A percentile compares a stretch with the other conserved stretches of the same genome.
These are phyloP conservation scores for Sminthopsis crassicaudata DNA, from an alignment of 2,113 vertebrate genomes.

Conservation along the genomic window DNA sequence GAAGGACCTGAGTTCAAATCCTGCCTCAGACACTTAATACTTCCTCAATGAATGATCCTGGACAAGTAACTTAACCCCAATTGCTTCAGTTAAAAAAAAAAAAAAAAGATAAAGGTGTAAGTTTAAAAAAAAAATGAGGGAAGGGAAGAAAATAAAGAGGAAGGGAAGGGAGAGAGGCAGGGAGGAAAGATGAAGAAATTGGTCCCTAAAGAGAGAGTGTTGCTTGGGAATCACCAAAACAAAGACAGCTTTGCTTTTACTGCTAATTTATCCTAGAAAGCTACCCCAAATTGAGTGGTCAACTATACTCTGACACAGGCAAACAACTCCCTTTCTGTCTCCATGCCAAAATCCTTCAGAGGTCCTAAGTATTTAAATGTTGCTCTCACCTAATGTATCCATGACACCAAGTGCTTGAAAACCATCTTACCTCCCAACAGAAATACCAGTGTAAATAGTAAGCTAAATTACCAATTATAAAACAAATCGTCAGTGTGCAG, in stretches of 20 bases:
- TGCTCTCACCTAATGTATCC: background rate
- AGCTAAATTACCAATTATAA: constrained; percentile 54
- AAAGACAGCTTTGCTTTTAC: constrained; percentile 28
- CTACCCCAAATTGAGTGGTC: background rate
- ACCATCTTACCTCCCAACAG: constrained; percentile 34
- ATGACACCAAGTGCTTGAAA: constrained; percentile 50
- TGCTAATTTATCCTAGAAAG: constrained; percentile 44
- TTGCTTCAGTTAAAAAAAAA: no score
- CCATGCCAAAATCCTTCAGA: background rate
- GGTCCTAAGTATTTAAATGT: background rate
- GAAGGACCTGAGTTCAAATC: no score
- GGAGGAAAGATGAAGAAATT: background rate
- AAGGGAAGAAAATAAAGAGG: background rate
- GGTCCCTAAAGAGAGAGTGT: background rate
- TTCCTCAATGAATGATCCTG: no score
- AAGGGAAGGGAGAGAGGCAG: background rate
- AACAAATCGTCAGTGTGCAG: constrained; percentile 61
- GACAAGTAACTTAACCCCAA: no score
- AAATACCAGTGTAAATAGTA: constrained; percentile 49
- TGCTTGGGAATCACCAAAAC: background rate
- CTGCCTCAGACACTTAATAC: no score
- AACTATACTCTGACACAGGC: background rate
- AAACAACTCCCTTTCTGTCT: background rate
- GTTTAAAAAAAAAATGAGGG: background rate
- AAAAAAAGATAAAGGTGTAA: no score